A percentile compares a stretch with the other conserved stretches of the same genome.
Evolutionary conservation across 35 echinoderm and acorn worm species (phyloP).

Genomic region (Apostichopus parvimensis): DNA sequence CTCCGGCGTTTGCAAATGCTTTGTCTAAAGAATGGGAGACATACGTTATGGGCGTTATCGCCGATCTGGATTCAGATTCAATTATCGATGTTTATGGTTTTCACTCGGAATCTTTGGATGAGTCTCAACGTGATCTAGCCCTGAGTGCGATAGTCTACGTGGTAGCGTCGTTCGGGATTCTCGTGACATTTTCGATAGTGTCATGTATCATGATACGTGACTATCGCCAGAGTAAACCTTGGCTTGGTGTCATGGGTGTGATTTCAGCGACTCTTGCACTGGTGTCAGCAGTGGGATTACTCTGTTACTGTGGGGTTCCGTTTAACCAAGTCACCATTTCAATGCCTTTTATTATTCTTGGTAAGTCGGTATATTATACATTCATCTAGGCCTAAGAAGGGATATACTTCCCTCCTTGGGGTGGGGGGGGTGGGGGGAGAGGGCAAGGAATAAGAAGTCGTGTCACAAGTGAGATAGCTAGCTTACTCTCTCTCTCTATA

Average conservation of each 20-base stretch:
- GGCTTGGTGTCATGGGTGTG: constrained; percentile 64
- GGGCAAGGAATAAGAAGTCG: not conserved
- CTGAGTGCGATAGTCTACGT: constrained; percentile 54
- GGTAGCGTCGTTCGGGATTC: constrained; percentile 45
- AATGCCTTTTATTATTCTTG: constrained; percentile 83
- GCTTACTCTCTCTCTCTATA: too few species aligned
- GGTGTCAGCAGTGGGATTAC: constrained; percentile 65
- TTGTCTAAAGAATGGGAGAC: constrained; percentile 66
- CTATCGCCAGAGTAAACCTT: constrained; percentile 77
- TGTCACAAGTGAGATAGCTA: not conserved
- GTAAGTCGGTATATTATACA: constrained; percentile 49
- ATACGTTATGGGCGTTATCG: constrained; percentile 12
- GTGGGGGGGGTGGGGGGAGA: not conserved
- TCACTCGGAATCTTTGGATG: constrained; percentile 63
- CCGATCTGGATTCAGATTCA: constrained; percentile 2
- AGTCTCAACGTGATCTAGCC: constrained; percentile 55
- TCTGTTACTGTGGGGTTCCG: constrained; percentile 66
- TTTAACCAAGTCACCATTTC: constrained; percentile 74
- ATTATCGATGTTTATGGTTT: constrained; percentile 22
- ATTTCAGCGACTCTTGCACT: constrained; percentile 74
- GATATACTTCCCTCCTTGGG: not conserved
- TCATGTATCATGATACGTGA: constrained; percentile 75
- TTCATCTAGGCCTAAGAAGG: not conserved
- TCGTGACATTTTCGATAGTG: constrained; percentile 54
- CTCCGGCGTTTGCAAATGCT: constrained; percentile 2